Conservation (phyloP, 2,888 invertebrate species). For the Drosophila rellima region DNA sequence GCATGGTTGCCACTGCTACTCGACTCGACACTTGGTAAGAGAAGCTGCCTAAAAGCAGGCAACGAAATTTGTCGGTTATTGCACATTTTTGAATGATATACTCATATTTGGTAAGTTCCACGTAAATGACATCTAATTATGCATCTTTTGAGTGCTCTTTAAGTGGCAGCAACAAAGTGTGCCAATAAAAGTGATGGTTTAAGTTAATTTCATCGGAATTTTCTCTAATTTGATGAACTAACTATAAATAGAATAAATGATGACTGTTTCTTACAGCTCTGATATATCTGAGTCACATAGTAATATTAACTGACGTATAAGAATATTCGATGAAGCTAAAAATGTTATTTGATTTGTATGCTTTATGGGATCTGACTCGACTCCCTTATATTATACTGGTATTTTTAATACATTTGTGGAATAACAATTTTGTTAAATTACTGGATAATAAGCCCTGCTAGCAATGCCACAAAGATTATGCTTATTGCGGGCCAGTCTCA, state of each 20-base stretch:
- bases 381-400: background rate
- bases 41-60: constrained; percentile 43
- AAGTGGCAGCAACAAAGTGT: background rate
- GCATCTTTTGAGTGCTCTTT: constrained; percentile 10
- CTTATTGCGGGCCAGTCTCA: constrained; percentile 32
- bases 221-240: background rate
- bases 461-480: constrained; percentile 33
- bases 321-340: too few species aligned
- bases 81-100: constrained; percentile 25
- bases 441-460: constrained; percentile 17
- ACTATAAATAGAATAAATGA: background rate
- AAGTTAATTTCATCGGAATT: background rate
- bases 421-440: background rate
- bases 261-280: background rate
- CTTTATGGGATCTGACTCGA: background rate
- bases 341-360: too few species aligned
- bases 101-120: constrained; percentile 23
- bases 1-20: constrained; percentile 31
- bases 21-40: background rate
- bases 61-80: constrained; percentile 63
- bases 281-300: too few species aligned
- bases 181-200: background rate
- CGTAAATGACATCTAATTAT: constrained; percentile 34
- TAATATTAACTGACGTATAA: too few species aligned
- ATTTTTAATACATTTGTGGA: background rate